Evolutionary conservation across 2,888 invertebrate genomes (phyloP), one percentile per base, ranked within the genome.

Genomic region (Epistrophe grossulariae): DNA sequence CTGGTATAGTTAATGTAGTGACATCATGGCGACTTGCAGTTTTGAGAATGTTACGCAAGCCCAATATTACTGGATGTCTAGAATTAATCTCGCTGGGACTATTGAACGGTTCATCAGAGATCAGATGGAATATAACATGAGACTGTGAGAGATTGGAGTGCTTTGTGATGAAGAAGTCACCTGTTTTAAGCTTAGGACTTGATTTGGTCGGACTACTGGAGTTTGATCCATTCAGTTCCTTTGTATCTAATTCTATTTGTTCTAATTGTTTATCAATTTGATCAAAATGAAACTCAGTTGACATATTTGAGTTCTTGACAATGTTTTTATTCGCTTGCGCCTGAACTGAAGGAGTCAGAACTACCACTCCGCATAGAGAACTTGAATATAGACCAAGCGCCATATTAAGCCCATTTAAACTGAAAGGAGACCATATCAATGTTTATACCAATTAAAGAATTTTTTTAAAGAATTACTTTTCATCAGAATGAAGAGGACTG

Each of bases 81-180:
- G 98, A 99, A 90, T 98, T 98, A 72, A 99, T 98, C 91, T 99
- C 99, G 79, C 95, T 96, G 94, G 91, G 92, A 93, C 93, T 93
- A 89, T 91, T 94, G 89, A 92, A 94, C 52, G 94, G 93, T 90
- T 98, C 98, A 92, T 99, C 99, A 0, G 96, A 96, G 9, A 99
- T 96, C 91, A 99, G 95, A 91, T 99, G 99, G 93, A 99, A 99
- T 64, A 99, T 96, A 2, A 98, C 96, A 93, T 99, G 99, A 60
- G 97, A 97, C 92, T 98, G 97, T 4, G 97, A 96, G 88, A 99
- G 94, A 94, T 99, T 99, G 89, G 98, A 98, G 95, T 99, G 99
- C 89, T 95, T 94, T 9, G 97, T 97, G 79, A 97, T 94, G 91
- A 96, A 97, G 90, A 97, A 96, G 93, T 98, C 98, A 0, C 98